Base-by-base conservation (phyloP, 2,888 invertebrate genomes). In the Lottia gigantea region DNA sequence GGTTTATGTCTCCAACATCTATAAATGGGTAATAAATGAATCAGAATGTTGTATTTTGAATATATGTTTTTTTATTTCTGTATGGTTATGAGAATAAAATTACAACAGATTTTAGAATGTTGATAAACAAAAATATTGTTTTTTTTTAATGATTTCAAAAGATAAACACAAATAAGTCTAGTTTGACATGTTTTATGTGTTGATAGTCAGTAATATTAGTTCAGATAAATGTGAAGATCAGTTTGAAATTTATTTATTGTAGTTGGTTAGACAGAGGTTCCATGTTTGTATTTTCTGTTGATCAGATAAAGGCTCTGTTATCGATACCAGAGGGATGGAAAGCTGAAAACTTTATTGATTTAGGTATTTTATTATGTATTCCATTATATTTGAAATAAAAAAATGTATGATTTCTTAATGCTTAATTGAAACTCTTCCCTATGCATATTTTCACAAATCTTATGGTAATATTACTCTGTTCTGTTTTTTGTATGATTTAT, bases 1-100 rank as follows among this genome's bases (percentile, higher is more conserved):
- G 94, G 90, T 96, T 98, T 90, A 94, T 97, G 93, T 95, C 96
- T 46, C 94, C 95, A 87, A 98, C 98, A 2, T 96, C 96, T 80
- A 95, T 97, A 78, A 98, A 98, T 90, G 97, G 97, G 92, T 95
- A 89, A 92, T 92, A 91, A 19, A 19, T 26, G 55, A 3, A 23
- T 12, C 1, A 40, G 12, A 25, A 19, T 49, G 1, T 31, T 31
- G 16, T 25, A 45, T 23, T 23, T 23, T 67, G 8, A n/a, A 19
- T 7, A 19, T 26, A 62, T 73, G 70, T 14, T 26, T 31, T 19
- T 49, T n/a, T n/a, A n/a, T n/a, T n/a, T n/a, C n/a, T n/a, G n/a
- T n/a, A n/a, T n/a, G n/a, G n/a, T n/a, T n/a, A n/a, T n/a, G n/a
- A n/a, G n/a, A n/a, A n/a, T n/a, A n/a, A n/a, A n/a, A n/a, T n/a